Evolutionary conservation across 23 tunicate species (phyloP).

Genomic region (Phallusia fumigata): DNA sequence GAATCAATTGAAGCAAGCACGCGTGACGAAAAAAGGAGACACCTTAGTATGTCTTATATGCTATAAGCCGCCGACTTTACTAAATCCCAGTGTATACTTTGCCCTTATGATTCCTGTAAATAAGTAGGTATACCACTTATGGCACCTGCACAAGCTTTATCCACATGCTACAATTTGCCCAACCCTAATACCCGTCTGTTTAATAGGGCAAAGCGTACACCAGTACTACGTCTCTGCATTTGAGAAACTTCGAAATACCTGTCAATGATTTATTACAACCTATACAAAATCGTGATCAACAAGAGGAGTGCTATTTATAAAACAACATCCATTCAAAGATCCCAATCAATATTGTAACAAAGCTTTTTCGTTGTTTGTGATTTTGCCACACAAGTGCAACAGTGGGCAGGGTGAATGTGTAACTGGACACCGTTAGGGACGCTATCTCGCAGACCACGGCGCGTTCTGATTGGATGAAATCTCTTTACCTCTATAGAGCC

Average conservation of each 20-base stretch:
- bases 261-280: too few relatives aligned
- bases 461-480: constrained; percentile 48
- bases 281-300: too few relatives aligned
- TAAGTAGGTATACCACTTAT: neutral
- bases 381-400: neutral
- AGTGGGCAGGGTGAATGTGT: constrained; percentile 13
- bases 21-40: neutral
- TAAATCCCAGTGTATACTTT: neutral
- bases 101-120: neutral
- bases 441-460: constrained; percentile 14
- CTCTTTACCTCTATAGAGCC: constrained; percentile 14
- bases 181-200: neutral
- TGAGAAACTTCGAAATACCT: neutral
- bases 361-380: neutral
- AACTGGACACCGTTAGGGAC: constrained; percentile 56
- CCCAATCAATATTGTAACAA: neutral
- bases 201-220: neutral
- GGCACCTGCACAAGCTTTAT: neutral
- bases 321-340: neutral
- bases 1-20: neutral
- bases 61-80: neutral
- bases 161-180: neutral
- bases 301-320: neutral
- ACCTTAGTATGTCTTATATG: neutral
- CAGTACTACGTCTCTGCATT: neutral